phyloP scores from a whole-genome alignment of 2,888 invertebrate species.

The Orthonevra nobilis region DNA sequence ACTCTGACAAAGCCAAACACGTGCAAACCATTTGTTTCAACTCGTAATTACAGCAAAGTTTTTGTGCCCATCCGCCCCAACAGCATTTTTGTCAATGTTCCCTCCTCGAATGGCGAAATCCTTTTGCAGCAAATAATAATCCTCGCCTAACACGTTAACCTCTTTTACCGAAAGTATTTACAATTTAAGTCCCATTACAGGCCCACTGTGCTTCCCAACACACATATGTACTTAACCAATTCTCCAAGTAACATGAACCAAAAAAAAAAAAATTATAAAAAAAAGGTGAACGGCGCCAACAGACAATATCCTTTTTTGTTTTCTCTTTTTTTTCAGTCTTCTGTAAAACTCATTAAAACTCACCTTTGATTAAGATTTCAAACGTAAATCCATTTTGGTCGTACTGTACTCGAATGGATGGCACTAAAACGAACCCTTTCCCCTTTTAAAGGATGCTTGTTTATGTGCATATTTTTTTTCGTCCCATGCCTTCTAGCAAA shows the following conservation, averaged over 20 bases:
- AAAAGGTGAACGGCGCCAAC: background rate
- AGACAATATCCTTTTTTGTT: constrained; percentile 11
- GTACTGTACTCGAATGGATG: background rate
- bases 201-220: constrained; percentile 8
- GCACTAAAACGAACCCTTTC: constrained; percentile 4
- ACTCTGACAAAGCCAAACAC: background rate
- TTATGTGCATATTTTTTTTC: constrained; percentile 34
- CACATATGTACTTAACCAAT: background rate
- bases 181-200: constrained; percentile 35
- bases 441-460: constrained; percentile 44
- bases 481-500: too few species aligned
- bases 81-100: background rate
- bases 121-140: constrained; percentile 1
- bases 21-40: constrained; percentile 34
- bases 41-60: constrained; percentile 6
- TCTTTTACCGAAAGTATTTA: constrained; percentile 42
- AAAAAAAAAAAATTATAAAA: constrained; percentile 1
- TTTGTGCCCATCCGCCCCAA: background rate
- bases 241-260: too few species aligned
- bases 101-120: too few species aligned
- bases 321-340: constrained; percentile 8
- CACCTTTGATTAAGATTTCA: constrained; percentile 59
- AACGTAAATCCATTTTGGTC: constrained; percentile 29
- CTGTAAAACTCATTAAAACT: constrained; percentile 53
- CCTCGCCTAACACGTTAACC: constrained; percentile 35